These are phyloP conservation scores for Meganola albula DNA, from an alignment of 2,888 invertebrate species.

Conservation along the genomic window DNA sequence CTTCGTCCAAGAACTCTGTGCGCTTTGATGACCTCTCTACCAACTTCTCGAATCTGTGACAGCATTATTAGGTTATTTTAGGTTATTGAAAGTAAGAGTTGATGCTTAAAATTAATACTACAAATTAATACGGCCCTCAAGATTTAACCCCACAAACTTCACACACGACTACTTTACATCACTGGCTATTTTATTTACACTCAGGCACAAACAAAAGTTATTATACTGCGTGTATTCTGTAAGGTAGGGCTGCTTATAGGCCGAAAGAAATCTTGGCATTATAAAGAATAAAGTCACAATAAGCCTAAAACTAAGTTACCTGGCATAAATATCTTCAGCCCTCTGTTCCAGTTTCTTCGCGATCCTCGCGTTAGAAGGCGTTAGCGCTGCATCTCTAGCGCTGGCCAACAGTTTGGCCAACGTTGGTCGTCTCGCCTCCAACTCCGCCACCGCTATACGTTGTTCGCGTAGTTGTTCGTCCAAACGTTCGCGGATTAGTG, in stretches of 20 bases:
- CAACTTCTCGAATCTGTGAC: conserved; percentile 87
- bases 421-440: conserved; percentile 91
- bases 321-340: conserved; percentile 88
- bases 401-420: conserved; percentile 88
- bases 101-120: no score
- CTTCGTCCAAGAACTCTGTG: conserved; percentile 89
- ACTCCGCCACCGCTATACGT: conserved; percentile 86
- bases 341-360: conserved; percentile 94
- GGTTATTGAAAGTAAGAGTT: neutral
- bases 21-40: conserved; percentile 87
- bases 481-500: conserved; percentile 90
- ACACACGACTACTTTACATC: no score
- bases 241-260: no score
- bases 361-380: conserved; percentile 89
- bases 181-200: no score
- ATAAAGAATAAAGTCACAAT: no score
- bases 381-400: conserved; percentile 88
- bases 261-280: no score
- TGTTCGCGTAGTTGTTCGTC: conserved; percentile 95
- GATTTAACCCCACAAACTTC: no score
- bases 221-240: no score
- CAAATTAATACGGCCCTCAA: no score
- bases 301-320: no score
- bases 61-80: neutral
- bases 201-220: no score